phyloP scores from a whole-genome alignment of 1,140 invertebrate species.

The Ladona fulva region DNA sequence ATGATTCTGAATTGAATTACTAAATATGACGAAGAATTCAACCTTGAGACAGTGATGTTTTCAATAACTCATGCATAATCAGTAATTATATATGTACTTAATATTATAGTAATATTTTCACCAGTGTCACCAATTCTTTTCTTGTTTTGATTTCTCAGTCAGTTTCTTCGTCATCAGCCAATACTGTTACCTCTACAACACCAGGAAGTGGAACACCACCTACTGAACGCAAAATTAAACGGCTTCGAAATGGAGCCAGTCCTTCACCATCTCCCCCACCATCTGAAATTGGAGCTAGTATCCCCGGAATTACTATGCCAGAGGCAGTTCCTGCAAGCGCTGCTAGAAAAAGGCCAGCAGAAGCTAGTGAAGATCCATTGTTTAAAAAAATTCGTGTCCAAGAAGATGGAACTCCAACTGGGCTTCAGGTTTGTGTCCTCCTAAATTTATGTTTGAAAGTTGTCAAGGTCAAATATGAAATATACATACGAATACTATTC shows the following conservation, averaged over 20 bases:
- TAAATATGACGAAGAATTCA: too few species aligned
- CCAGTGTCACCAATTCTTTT: too few species aligned
- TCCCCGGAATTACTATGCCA: not conserved
- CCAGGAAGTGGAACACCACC: not conserved
- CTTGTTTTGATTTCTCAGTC: too few species aligned
- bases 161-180: not conserved
- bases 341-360: not conserved
- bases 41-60: too few species aligned
- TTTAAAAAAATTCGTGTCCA: not conserved
- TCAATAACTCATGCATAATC: too few species aligned
- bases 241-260: not conserved
- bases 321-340: not conserved
- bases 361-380: not conserved
- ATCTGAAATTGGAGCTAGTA: not conserved
- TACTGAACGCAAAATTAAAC: not conserved
- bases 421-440: not conserved
- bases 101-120: too few species aligned
- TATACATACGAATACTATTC: too few species aligned
- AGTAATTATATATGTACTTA: too few species aligned
- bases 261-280: not conserved
- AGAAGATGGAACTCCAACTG: not conserved
- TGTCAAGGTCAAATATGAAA: too few species aligned
- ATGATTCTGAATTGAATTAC: too few species aligned
- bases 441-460: too few species aligned
- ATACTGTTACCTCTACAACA: not conserved